A percentile compares a stretch with the other conserved stretches of the same genome.
phyloP scores from a whole-genome alignment of 2,888 invertebrate genomes.

The Nebria brevicollis region DNA sequence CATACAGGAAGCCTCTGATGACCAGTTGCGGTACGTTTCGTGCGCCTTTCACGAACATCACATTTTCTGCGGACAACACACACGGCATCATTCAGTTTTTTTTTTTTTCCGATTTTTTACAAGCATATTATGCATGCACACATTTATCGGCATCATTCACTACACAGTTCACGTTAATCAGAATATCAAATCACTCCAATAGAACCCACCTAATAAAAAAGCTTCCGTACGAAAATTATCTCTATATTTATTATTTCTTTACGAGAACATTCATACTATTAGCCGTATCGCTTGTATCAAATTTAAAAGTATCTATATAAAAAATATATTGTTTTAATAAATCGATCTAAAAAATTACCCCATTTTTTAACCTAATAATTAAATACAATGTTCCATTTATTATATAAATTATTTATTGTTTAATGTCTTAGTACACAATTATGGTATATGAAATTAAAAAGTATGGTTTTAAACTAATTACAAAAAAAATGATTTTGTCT shows the following conservation, averaged over 20 bases:
- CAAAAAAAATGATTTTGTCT: too few species aligned
- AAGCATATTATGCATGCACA: not conserved
- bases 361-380: not conserved
- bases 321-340: too few species aligned
- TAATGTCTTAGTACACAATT: not conserved
- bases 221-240: too few species aligned
- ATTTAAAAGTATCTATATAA: too few species aligned
- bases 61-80: conserved; percentile 55
- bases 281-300: too few species aligned
- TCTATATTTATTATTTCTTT: too few species aligned
- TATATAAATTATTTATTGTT: not conserved
- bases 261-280: too few species aligned
- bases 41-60: conserved; percentile 57
- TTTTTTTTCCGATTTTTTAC: not conserved
- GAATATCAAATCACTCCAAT: too few species aligned
- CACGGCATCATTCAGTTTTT: conserved; percentile 36
- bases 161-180: not conserved
- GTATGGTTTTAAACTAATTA: too few species aligned
- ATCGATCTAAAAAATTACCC: too few species aligned
- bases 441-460: not conserved
- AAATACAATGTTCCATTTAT: not conserved
- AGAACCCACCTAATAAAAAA: too few species aligned
- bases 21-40: conserved; percentile 56
- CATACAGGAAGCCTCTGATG: conserved; percentile 56
- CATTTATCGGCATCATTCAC: not conserved